Base-by-base conservation (phyloP, 2,797 vertebrate species). In the Lutjanus argentimaculatus region DNA sequence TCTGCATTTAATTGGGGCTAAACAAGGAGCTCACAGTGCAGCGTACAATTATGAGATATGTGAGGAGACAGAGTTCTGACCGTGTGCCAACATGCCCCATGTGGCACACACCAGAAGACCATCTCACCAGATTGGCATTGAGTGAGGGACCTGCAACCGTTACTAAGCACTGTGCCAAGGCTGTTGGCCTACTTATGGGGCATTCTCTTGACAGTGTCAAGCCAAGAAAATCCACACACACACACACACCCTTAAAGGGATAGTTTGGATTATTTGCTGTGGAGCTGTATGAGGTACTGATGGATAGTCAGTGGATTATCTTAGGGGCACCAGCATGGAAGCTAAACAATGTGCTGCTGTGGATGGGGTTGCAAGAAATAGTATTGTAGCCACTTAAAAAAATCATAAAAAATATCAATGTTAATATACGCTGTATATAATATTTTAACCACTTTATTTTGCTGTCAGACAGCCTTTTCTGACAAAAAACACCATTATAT, bases 1-100 rank as follows among this genome's bases (percentile, higher is more conserved):
- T 84, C 75, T 72, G 69, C 79, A 70, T 88, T 91, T 91, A 88
- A 91, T 89, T 91, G 86, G 75, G 81, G 63, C 82, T 80, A 76
- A 91, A 91, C 89, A 89, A 85, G 86, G 69, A 82, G 80, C 85
- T 88, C 67, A 8, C 77, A 42, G 72, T 70, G 85, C 63, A 91
- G 68, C 59, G 4, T 90, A 72, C 89, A 92, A 94, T 94, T 93
- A 92, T 85, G 79, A 91, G 91, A 90, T 91, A 85, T 75, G 77
- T 21, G 46, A 86, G 88, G 91, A 88, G 87, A 88, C 90, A 79
- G 70, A 80, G 85, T 68, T 89, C 85, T 88, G 90, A 85, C 56
- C 22, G 67, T 4, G 78, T 76, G 90, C 89, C 91, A 91, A 71
- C 67, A 30, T 76, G 82, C 76, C 86, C 84, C 84, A 72, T 85